Conservation (phyloP, 2,113 vertebrate species). For the Rhinopomastus cyanomelas region DNA sequence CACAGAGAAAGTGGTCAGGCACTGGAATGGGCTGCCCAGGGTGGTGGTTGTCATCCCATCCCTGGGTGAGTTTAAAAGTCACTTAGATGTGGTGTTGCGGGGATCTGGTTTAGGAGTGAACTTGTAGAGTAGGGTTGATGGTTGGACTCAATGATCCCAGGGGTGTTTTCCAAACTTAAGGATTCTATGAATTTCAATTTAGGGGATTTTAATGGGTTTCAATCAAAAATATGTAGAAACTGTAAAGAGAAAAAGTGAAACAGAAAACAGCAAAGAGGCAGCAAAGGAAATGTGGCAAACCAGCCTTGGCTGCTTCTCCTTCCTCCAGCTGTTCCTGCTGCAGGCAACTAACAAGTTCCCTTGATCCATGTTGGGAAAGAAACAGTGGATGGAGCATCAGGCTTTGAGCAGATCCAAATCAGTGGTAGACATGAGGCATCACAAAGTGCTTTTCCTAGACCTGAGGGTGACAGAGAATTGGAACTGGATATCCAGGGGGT, state of each 20-base stretch:
- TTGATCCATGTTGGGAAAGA: neutral
- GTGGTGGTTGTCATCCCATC: too few relatives aligned
- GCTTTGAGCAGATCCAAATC: neutral
- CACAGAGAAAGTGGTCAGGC: too few relatives aligned
- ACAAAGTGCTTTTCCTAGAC: neutral
- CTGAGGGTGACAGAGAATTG: too few relatives aligned
- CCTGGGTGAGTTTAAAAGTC: too few relatives aligned
- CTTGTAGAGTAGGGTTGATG: too few relatives aligned
- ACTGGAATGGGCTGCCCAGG: too few relatives aligned
- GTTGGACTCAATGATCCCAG: too few relatives aligned
- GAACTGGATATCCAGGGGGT: too few relatives aligned
- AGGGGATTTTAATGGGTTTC: neutral
- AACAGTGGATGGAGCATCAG: neutral
- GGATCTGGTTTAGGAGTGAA: too few relatives aligned
- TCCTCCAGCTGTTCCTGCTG: neutral
- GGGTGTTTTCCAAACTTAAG: too few relatives aligned
- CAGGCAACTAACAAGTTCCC: rapidly evolving
- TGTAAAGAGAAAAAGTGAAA: neutral
- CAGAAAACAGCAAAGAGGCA: neutral
- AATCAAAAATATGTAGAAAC: neutral
- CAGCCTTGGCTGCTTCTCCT: neutral
- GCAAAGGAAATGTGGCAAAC: neutral
- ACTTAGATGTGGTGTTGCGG: too few relatives aligned
- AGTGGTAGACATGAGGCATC: rapidly evolving
- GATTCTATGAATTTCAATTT: neutral